Conservation (phyloP, 2,888 invertebrate species). For the Hypsopygia costalis region DNA sequence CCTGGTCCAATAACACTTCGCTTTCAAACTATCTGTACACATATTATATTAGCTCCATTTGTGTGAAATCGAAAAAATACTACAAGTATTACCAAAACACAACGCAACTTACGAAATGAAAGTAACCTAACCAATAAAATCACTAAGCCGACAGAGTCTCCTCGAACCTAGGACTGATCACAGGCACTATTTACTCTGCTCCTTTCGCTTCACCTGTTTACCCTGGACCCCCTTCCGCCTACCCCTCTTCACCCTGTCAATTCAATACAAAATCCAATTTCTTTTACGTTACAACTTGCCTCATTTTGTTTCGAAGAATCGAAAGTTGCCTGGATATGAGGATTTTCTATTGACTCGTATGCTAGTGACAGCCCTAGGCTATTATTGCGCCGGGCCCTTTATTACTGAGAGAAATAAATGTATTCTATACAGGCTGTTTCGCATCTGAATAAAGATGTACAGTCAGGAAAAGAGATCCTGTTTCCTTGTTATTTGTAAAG, state of each 20-base stretch:
- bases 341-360: conserved; percentile 49
- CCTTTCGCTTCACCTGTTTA: conserved; percentile 54
- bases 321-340: conserved; percentile 47
- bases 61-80: too few relatives aligned
- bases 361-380: conserved; percentile 46
- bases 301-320: conserved; percentile 61
- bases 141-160: conserved; percentile 6
- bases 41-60: too few relatives aligned
- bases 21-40: too few relatives aligned
- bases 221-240: conserved; percentile 21
- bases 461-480: too few relatives aligned
- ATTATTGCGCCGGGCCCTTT: conserved; percentile 39
- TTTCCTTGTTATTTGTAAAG: too few relatives aligned
- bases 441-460: too few relatives aligned
- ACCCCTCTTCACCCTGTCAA: conserved; percentile 38
- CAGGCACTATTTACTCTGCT: conserved; percentile 15
- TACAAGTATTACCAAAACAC: too few relatives aligned
- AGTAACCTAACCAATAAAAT: conserved; percentile 8
- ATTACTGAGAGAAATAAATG: conserved; percentile 41
- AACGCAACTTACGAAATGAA: too few relatives aligned
- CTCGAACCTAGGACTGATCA: conserved; percentile 4
- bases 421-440: conserved; percentile 10
- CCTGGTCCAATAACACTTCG: too few relatives aligned
- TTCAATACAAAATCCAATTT: conserved; percentile 73
- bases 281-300: conserved; percentile 64